Conservation (phyloP, 2,113 vertebrate genomes). For the Microcebus tavaratra region DNA sequence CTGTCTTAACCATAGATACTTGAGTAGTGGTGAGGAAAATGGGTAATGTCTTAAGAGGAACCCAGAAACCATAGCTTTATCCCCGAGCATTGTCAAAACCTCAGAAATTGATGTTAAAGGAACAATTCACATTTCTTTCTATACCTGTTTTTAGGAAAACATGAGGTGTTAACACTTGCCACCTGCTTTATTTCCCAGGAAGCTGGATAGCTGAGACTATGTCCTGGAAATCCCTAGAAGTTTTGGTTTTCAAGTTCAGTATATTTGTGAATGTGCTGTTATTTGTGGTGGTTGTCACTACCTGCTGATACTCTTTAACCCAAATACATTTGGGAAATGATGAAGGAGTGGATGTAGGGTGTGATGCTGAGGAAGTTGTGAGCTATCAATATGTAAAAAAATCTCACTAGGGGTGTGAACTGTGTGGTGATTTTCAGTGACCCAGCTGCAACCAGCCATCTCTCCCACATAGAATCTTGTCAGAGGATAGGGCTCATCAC, state of each 20-base stretch:
- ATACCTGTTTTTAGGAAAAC: not conserved
- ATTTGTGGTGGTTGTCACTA: not conserved
- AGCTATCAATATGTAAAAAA: not conserved
- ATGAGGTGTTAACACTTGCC: not conserved
- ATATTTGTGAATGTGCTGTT: not conserved
- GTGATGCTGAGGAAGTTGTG: not conserved
- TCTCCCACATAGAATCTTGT: not conserved
- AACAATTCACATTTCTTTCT: not conserved
- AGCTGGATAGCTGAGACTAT: not conserved
- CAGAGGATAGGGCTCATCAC: not conserved
- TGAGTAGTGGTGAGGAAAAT: not conserved
- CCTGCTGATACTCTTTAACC: not conserved
- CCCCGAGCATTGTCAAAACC: not conserved
- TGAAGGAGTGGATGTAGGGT: not conserved
- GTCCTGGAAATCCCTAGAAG: not conserved
- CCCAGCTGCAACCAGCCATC: not conserved
- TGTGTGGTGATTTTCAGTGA: not conserved
- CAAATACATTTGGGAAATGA: not conserved
- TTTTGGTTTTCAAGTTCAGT: not conserved
- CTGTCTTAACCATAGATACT: not conserved
- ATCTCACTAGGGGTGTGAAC: not conserved
- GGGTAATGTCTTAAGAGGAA: not conserved
- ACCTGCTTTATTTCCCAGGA: not conserved
- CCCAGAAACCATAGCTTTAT: not conserved
- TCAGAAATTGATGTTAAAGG: not conserved